Percentiles rank a stretch among this genome's conserved stretches.
These are phyloP conservation scores for Hecatera dysodea DNA, from an alignment of 2,888 invertebrate genomes.

Conservation along the genomic window DNA sequence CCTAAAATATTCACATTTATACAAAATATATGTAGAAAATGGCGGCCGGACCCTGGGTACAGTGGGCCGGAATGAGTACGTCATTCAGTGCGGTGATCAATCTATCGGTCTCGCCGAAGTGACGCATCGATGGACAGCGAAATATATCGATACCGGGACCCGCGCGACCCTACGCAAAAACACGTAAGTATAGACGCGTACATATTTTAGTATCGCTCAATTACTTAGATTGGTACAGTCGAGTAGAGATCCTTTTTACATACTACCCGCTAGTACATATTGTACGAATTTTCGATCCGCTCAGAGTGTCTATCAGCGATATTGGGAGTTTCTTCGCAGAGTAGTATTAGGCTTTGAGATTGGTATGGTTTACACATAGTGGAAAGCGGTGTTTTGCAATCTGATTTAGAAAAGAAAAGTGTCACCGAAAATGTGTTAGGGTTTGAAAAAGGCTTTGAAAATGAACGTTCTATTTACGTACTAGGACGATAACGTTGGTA, in stretches of 20 bases:
- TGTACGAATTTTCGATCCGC: slow-evolving; percentile 57
- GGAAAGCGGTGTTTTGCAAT: slow-evolving; percentile 21
- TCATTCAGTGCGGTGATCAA: slow-evolving; percentile 85
- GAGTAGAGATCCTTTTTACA: slow-evolving; percentile 64
- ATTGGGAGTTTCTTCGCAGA: slow-evolving; percentile 43
- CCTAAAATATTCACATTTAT: slow-evolving; percentile 54
- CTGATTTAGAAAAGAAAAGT: slow-evolving; percentile 20
- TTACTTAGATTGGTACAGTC: slow-evolving; percentile 67
- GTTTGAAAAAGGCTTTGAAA: not conserved
- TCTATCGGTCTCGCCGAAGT: slow-evolving; percentile 79
- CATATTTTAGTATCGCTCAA: slow-evolving; percentile 68
- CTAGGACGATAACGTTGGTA: not conserved
- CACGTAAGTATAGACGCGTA: slow-evolving; percentile 68
- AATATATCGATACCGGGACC: slow-evolving; percentile 82
- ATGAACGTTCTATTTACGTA: slow-evolving; percentile 3
- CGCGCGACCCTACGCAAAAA: slow-evolving; percentile 72
- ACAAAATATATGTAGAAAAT: slow-evolving; percentile 49
- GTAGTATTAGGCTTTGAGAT: slow-evolving; percentile 38
- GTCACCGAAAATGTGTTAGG: not conserved
- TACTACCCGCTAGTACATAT: slow-evolving; percentile 55
- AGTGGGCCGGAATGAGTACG: slow-evolving; percentile 78
- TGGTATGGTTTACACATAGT: slow-evolving; percentile 32
- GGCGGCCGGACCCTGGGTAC: slow-evolving; percentile 61
- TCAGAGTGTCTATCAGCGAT: slow-evolving; percentile 43
- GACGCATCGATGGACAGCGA: slow-evolving; percentile 84